Percentiles rank a stretch among this genome's conserved stretches.
These are phyloP conservation scores for Athalia cordata DNA, from an alignment of 2,888 invertebrate species.

Conservation along the genomic window DNA sequence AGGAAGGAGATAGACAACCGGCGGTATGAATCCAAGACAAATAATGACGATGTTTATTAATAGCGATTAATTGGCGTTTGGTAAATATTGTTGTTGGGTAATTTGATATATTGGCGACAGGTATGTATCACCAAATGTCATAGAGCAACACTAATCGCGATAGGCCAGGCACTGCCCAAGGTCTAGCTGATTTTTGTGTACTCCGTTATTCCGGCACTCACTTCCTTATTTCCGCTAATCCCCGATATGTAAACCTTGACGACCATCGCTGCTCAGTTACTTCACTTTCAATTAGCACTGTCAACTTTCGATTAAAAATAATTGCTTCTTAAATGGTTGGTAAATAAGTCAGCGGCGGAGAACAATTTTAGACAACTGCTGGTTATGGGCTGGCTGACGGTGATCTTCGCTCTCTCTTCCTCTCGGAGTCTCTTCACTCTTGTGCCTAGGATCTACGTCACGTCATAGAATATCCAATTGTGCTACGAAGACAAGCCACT, in stretches of 20 bases:
- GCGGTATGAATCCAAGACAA: conserved; percentile 3
- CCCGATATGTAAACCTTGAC: conserved; percentile 94
- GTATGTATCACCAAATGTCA: conserved; percentile 56
- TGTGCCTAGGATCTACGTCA: conserved; percentile 30
- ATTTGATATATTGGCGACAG: conserved; percentile 42
- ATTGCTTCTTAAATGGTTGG: conserved; percentile 3
- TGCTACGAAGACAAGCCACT: conserved; percentile 1
- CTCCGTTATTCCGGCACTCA: conserved; percentile 73
- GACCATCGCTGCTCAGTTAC: conserved; percentile 80
- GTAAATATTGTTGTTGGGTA: conserved; percentile 29
- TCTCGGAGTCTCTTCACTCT: background rate
- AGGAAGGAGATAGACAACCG: conserved; percentile 24
- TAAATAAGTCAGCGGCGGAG: conserved; percentile 41
- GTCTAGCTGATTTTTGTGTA: conserved; percentile 41
- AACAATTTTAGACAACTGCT: conserved; percentile 47
- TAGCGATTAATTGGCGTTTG: conserved; percentile 25
- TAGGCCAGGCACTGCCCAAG: conserved; percentile 45
- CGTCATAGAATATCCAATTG: conserved; percentile 8
- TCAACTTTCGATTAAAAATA: background rate
- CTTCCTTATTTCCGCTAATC: conserved; percentile 96
- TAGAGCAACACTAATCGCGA: conserved; percentile 47
- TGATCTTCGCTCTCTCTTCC: conserved; percentile 27
- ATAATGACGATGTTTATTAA: conserved; percentile 25
- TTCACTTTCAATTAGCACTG: conserved; percentile 27
- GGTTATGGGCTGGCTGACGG: conserved; percentile 53